These are phyloP conservation scores for Lathronympha strigana DNA, from an alignment of 2,888 invertebrate species.

Conservation along the genomic window DNA sequence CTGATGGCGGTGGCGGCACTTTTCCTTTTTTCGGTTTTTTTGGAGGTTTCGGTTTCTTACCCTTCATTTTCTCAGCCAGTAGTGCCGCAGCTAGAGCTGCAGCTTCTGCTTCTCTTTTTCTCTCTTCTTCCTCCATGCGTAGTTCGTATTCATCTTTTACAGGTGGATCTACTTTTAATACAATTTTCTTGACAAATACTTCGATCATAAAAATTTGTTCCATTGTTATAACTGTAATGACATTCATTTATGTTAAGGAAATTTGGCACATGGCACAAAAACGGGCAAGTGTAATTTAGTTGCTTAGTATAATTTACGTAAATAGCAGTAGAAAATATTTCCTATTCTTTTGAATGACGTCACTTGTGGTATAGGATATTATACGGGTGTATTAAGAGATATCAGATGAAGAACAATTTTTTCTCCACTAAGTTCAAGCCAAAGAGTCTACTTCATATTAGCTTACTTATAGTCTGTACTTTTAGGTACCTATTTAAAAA, in stretches of 20 bases:
- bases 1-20: conserved; percentile 71
- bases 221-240: conserved; percentile 54
- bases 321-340: too few relatives aligned
- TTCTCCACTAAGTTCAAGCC: too few relatives aligned
- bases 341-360: too few relatives aligned
- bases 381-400: too few relatives aligned
- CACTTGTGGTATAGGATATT: too few relatives aligned
- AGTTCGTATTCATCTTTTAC: conserved; percentile 77
- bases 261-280: too few relatives aligned
- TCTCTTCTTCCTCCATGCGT: conserved; percentile 67
- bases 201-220: conserved; percentile 81
- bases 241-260: background rate
- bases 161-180: conserved; percentile 74
- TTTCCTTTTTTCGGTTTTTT: conserved; percentile 60
- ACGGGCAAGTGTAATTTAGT: too few relatives aligned
- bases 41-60: conserved; percentile 56
- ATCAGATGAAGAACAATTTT: too few relatives aligned
- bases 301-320: too few relatives aligned
- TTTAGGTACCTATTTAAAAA: too few relatives aligned
- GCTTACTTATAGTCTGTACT: too few relatives aligned
- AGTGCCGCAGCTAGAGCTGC: conserved; percentile 31
- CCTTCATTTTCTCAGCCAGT: conserved; percentile 50
- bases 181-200: conserved; percentile 73
- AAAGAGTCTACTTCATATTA: too few relatives aligned
- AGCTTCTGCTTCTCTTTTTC: conserved; percentile 67